A percentile compares a stretch with the other conserved stretches of the same genome.
These are phyloP conservation scores for Patella ulyssiponensis DNA, from an alignment of 2,888 invertebrate species.

Conservation along the genomic window DNA sequence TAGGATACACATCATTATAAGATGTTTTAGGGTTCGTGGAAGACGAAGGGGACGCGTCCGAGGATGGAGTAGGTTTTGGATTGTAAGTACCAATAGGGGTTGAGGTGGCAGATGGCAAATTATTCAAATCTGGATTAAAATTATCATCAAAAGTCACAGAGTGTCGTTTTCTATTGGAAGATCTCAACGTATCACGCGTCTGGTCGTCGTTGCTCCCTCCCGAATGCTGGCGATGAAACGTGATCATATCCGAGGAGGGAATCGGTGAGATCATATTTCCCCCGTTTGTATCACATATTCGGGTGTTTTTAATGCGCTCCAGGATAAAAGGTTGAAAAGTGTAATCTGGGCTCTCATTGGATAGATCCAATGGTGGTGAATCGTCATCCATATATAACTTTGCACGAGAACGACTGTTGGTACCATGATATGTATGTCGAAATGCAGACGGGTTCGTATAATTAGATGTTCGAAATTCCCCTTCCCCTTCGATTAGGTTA, in stretches of 20 bases:
- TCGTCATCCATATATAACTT: conserved; percentile 63
- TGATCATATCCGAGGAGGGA: not conserved
- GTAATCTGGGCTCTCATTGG: conserved; percentile 28
- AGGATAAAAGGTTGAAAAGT: conserved; percentile 35
- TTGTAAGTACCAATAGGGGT: conserved; percentile 76
- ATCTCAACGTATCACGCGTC: not conserved
- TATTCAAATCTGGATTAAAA: conserved; percentile 48
- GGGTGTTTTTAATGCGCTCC: conserved; percentile 33
- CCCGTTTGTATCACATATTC: not conserved
- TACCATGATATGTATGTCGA: conserved; percentile 89
- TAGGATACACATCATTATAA: conserved; percentile 19
- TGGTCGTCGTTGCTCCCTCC: not conserved
- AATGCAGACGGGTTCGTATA: conserved; percentile 51
- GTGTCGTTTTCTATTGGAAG: conserved; percentile 51
- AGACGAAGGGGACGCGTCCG: conserved; percentile 72
- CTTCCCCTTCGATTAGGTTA: conserved; percentile 65
- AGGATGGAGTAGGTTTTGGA: conserved; percentile 85
- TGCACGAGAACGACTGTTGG: conserved; percentile 77
- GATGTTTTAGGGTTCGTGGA: conserved; percentile 21
- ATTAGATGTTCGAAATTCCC: conserved; percentile 57
- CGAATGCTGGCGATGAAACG: not conserved
- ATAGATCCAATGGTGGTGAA: conserved; percentile 49
- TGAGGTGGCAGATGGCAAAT: conserved; percentile 35
- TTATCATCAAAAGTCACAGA: conserved; percentile 71
- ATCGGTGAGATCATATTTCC: not conserved